Base-by-base conservation (phyloP, 2,797 vertebrate genomes). In the Phalloptychus januarius region DNA sequence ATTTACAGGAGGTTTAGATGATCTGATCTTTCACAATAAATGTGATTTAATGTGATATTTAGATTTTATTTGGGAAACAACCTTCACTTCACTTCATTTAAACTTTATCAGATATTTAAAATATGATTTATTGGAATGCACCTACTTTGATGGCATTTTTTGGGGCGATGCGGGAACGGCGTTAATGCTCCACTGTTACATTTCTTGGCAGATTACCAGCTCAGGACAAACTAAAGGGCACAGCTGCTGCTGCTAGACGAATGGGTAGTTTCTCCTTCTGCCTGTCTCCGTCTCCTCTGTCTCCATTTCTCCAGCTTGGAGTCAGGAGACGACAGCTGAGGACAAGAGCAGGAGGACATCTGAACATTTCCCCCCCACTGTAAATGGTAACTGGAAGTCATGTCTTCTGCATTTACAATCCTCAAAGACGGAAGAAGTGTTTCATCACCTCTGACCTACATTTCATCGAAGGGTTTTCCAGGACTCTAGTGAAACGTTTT, bases 201-300 rank as follows among this genome's bases (percentile, higher is more conserved):
- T 94, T 84, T 89, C 86, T 95, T 94, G 91, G 86, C 96, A 98
- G 97, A 98, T 96, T 98, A 98, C 94, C 97, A 98, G 84, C 96
- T 98, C 85, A 96, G 97, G 89, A 98, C 97, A 89, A 97, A 96
- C 94, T 98, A 96, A 88, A 95, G 90, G 93, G 90, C 92, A 84
- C 84, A 78, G 90, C 85, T 81, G 88, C 92, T 86, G 88, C 92
- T 85, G 89, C 85, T 87, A 88, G 92, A 92, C 79, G 75, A 89
- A 90, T 87, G 90, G 91, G 89, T 90, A 81, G 85, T 88, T 86
- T 79, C 84, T 86, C 77, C 76, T 71, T 88, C 67, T 83, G 78
- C 87, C 86, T 76, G 70, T 86, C 85, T 85, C 81, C 86, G 61
- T 82, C 79, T 86, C 67, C 15, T n/a, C 45, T 75, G 73, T 81